Base-by-base conservation (phyloP, 2,113 vertebrate species). In the Capricornis sumatraensis region DNA sequence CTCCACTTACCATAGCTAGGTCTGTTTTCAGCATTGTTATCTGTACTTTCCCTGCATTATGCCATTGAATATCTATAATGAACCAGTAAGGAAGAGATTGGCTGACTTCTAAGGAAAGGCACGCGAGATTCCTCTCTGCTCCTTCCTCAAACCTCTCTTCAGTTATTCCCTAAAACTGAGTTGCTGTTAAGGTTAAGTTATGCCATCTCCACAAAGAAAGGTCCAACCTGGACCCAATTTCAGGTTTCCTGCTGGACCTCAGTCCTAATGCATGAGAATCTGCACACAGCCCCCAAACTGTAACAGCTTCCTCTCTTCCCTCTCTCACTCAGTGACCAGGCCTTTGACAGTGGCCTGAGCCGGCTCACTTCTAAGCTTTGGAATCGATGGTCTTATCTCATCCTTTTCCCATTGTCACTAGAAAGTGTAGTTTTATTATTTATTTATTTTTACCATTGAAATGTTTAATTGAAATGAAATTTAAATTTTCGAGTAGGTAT, bases 11-110 rank as follows among this genome's bases (percentile, higher is more conserved):
- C 92, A 36, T 78, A 95, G 53, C 62, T 9, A 21, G 11, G 16
- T 91, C 52, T 96, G 33, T 97, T 94, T 91, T 67, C 71, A 76
- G 50, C 43, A 25, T 52, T 57, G 7, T 91, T 47, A 67, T 58
- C 81, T 91, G 58, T 62, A n/a, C 55, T 88, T 93, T 78, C 33
- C 23, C 13, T 55, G 25, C 23, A 47, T 95, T 62, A 87, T 95
- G 88, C 94, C 28, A 50, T 47, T 83, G 55, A 89, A 27, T 95
- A 87, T 92, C 91, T 79, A n/a, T 64, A 96, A 96, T 28, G 47
- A 95, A 50, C 45, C 36, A 30, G 30, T 0, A 8, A 95, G 19
- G 33, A 67, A 58, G 47, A 62, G 28, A 85, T 84, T 47, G 87
- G 45, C 36, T 94, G 43, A 50, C 19, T 43, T 91, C 64, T 55